A percentile compares a stretch with the other conserved stretches of the same genome.
Evolutionary conservation across 2,888 invertebrate species (phyloP).

Genomic region (Diaperis boleti): DNA sequence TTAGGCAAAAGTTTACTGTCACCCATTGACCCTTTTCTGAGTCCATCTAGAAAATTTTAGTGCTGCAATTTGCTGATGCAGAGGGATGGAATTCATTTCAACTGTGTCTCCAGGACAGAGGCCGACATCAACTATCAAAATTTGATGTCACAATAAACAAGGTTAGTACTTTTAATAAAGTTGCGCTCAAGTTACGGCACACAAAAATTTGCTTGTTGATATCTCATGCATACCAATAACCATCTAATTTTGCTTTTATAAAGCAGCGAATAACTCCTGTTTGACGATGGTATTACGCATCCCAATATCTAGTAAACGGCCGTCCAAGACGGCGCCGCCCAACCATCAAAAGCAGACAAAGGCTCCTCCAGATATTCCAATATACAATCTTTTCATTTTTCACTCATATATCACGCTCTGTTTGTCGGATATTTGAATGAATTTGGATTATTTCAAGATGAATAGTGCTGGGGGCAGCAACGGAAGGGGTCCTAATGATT

Average conservation of each 20-base stretch:
- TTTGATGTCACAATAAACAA: slow-evolving; percentile 26
- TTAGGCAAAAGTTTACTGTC: slow-evolving; percentile 25
- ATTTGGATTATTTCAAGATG: slow-evolving; percentile 60
- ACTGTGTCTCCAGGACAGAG: slow-evolving; percentile 24
- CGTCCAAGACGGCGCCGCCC: slow-evolving; percentile 52
- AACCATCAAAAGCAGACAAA: slow-evolving; percentile 54
- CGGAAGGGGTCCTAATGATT: slow-evolving; percentile 27
- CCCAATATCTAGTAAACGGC: slow-evolving; percentile 49
- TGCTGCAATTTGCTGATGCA: slow-evolving; percentile 23
- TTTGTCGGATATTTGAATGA: slow-evolving; percentile 58
- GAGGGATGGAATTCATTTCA: slow-evolving; percentile 18
- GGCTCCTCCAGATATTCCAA: slow-evolving; percentile 42
- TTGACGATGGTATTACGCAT: slow-evolving; percentile 55
- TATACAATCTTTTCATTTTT: slow-evolving; percentile 51
- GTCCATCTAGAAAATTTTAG: slow-evolving; percentile 11
- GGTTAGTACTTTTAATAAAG: slow-evolving; percentile 37
- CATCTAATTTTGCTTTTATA: slow-evolving; percentile 47
- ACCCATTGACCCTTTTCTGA: slow-evolving; percentile 16
- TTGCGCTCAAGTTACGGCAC: slow-evolving; percentile 5
- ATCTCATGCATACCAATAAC: slow-evolving; percentile 42
- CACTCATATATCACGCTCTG: slow-evolving; percentile 54
- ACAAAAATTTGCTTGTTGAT: slow-evolving; percentile 48
- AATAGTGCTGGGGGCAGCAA: slow-evolving; percentile 46
- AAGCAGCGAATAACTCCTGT: slow-evolving; percentile 55
- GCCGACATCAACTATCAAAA: slow-evolving; percentile 29